Evolutionary conservation across 53 echinoderm and acorn worm genomes (phyloP).

Genomic region (Mesocentrotus franciscanus): DNA sequence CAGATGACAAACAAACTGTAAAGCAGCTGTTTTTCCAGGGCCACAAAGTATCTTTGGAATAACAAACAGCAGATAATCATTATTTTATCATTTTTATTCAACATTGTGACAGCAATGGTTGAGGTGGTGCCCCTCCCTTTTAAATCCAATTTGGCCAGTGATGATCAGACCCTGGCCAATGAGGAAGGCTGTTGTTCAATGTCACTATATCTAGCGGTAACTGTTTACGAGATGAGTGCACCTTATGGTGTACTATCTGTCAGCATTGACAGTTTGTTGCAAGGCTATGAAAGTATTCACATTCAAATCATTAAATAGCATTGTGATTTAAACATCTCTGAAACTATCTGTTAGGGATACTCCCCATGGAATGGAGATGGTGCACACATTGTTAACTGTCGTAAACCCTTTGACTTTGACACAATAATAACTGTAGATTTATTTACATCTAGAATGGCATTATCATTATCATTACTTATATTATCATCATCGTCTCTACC

Average conservation of each 20-base stretch:
- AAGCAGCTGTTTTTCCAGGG: constrained; percentile 3
- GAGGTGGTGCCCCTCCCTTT: background rate
- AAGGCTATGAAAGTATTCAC: background rate
- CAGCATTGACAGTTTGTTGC: constrained; percentile 21
- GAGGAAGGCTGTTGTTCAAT: constrained; percentile 23
- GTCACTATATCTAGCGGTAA: background rate
- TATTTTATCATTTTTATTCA: background rate
- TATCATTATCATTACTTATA: background rate
- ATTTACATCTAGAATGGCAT: background rate
- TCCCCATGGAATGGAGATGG: background rate
- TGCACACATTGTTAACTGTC: background rate
- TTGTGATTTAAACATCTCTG: too few species aligned
- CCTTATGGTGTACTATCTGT: background rate
- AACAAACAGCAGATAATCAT: background rate
- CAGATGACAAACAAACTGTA: background rate
- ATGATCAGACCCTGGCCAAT: background rate
- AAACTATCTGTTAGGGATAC: background rate
- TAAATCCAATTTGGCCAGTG: constrained; percentile 24
- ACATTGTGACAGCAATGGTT: constrained; percentile 16
- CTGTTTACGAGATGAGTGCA: background rate
- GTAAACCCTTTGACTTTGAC: background rate
- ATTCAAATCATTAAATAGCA: background rate
- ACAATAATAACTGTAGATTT: background rate
- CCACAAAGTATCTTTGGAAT: background rate
- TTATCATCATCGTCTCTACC: background rate